Conservation (phyloP, 2,888 invertebrate species). For the Sphaerophoria rueppellii region DNA sequence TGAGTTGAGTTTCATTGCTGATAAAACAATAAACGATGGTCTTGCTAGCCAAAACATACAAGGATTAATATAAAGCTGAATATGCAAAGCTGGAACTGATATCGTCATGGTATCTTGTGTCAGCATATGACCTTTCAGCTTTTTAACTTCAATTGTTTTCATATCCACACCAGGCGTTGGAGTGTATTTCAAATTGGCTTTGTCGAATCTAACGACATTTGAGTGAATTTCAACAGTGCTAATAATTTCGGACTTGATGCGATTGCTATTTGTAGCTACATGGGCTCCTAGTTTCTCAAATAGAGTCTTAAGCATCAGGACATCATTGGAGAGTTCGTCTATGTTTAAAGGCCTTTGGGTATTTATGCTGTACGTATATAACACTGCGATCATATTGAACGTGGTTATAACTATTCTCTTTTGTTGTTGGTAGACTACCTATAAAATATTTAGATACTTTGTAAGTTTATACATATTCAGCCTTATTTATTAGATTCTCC, state of each 20-base stretch:
- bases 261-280: conserved; percentile 82
- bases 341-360: conserved; percentile 76
- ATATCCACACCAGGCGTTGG: conserved; percentile 78
- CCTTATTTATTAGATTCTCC: too few relatives aligned
- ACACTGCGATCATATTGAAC: conserved; percentile 87
- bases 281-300: conserved; percentile 82
- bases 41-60: conserved; percentile 87
- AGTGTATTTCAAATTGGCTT: conserved; percentile 77
- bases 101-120: conserved; percentile 86
- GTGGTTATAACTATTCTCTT: conserved; percentile 87
- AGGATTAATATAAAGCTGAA: conserved; percentile 91
- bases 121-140: conserved; percentile 85
- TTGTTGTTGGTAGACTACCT: conserved; percentile 88
- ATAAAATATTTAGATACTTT: too few relatives aligned
- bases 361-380: conserved; percentile 79
- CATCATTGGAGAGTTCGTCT: conserved; percentile 77
- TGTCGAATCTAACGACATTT: conserved; percentile 79
- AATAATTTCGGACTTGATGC: conserved; percentile 83
- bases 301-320: conserved; percentile 77
- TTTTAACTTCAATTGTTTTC: conserved; percentile 80
- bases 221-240: conserved; percentile 85
- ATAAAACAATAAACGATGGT: conserved; percentile 84
- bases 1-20: conserved; percentile 78
- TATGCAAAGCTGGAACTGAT: conserved; percentile 87
- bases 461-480: too few relatives aligned